Percentiles rank a stretch among this genome's conserved stretches.
Evolutionary conservation across 1,140 invertebrate genomes (phyloP).

Genomic region (Drosophila kurseongensis): DNA sequence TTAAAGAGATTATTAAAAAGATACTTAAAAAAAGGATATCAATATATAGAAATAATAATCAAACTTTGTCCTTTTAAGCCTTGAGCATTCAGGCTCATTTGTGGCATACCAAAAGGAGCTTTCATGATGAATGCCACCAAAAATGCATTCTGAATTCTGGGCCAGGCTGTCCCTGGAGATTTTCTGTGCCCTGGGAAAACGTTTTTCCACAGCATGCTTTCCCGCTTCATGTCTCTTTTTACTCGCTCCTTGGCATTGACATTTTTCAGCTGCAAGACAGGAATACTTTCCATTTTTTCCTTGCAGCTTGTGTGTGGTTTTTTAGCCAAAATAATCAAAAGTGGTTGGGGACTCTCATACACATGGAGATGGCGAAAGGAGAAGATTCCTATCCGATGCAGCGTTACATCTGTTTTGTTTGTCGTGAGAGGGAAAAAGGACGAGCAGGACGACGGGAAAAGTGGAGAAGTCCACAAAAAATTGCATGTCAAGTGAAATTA

Average conservation of each 20-base stretch:
- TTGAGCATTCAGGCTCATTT: background rate
- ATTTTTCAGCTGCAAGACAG: constrained; percentile 55
- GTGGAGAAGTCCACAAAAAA: constrained; percentile 55
- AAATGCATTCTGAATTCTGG: constrained; percentile 14
- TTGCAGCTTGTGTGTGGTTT: constrained; percentile 36
- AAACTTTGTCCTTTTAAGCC: background rate
- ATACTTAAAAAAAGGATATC: no score
- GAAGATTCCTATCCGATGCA: constrained; percentile 42
- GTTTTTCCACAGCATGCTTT: constrained; percentile 18
- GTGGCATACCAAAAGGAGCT: background rate
- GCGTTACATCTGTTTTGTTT: constrained; percentile 70
- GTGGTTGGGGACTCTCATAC: constrained; percentile 38
- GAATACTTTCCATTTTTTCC: constrained; percentile 63
- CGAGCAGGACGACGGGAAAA: no score
- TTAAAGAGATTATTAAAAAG: background rate
- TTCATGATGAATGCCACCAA: constrained; percentile 22
- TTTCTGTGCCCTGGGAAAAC: constrained; percentile 10
- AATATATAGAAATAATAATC: no score
- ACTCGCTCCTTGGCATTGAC: constrained; percentile 49
- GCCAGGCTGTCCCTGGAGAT: background rate
- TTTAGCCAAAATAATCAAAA: constrained; percentile 71
- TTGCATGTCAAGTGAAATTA: constrained; percentile 81
- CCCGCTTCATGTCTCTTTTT: constrained; percentile 18
- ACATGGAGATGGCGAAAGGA: constrained; percentile 15
- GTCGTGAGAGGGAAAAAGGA: constrained; percentile 11